These are phyloP conservation scores for Cyclophora punctaria DNA, from an alignment of 2,888 invertebrate genomes.

Conservation along the genomic window DNA sequence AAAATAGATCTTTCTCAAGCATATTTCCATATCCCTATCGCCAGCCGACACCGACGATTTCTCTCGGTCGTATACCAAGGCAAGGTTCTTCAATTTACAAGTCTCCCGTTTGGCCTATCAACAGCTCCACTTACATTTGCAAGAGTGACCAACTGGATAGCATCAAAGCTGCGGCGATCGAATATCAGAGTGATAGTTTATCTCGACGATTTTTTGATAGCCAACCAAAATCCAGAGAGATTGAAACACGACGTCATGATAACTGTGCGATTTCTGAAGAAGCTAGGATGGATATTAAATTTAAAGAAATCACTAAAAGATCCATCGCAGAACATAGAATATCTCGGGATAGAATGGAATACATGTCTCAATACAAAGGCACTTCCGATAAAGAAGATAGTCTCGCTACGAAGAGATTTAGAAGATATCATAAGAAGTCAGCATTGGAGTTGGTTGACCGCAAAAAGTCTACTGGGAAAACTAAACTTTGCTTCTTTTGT, in stretches of 20 bases:
- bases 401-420: neutral
- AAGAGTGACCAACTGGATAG: constrained; percentile 13
- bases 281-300: constrained; percentile 17
- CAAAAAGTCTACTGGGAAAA: constrained; percentile 7
- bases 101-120: constrained; percentile 14
- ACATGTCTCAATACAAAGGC: constrained; percentile 8
- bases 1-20: constrained; percentile 13
- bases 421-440: neutral
- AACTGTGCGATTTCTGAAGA: constrained; percentile 2
- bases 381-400: constrained; percentile 3
- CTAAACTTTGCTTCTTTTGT: constrained; percentile 8
- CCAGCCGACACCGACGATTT: constrained; percentile 1
- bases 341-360: constrained; percentile 14
- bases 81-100: constrained; percentile 7
- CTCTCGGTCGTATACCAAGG: neutral
- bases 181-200: constrained; percentile 12
- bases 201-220: constrained; percentile 15
- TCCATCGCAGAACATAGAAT: constrained; percentile 8
- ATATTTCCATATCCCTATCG: neutral
- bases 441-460: constrained; percentile 5
- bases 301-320: constrained; percentile 6
- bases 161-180: constrained; percentile 4
- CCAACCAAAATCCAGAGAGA: constrained; percentile 1
- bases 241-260: neutral
- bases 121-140: constrained; percentile 12